phyloP scores from a whole-genome alignment of 2,888 invertebrate genomes.

The Calameuta pallipes region DNA sequence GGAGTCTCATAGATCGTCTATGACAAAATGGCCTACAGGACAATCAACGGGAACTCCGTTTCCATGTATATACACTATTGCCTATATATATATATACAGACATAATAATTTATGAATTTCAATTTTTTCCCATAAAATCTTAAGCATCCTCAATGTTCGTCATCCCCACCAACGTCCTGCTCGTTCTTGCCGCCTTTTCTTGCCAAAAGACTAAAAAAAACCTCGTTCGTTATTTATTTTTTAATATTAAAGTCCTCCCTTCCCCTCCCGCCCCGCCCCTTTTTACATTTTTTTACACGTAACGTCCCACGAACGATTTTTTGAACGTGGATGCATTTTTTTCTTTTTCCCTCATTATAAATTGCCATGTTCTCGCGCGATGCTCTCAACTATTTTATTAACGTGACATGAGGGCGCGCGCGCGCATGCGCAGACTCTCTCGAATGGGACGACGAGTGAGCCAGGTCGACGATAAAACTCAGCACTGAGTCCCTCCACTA shows the following conservation, averaged over 20 bases:
- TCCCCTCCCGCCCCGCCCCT: neutral
- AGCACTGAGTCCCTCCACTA: conserved; percentile 50
- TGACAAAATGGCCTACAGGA: neutral
- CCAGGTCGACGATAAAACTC: neutral
- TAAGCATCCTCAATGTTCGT: neutral
- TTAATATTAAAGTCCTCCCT: neutral
- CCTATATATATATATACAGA: neutral
- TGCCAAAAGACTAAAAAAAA: neutral
- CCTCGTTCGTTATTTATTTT: neutral
- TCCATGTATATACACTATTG: neutral
- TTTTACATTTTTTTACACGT: neutral
- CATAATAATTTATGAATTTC: neutral
- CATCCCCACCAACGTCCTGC: neutral
- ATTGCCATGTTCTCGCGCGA: conserved; percentile 28
- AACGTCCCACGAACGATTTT: neutral
- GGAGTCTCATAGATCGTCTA: neutral
- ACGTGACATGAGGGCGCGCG: neutral
- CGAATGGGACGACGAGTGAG: conserved; percentile 25
- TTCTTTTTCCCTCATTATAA: conserved; percentile 2
- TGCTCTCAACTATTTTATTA: neutral
- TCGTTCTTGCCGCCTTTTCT: neutral
- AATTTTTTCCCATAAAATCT: neutral
- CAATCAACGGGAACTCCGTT: neutral
- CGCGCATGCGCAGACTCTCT: conserved; percentile 10
- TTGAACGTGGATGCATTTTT: conserved; percentile 6